Percentiles rank a stretch among this genome's conserved stretches.
These are phyloP conservation scores for Alloplasta piceator DNA, from an alignment of 2,888 invertebrate genomes.

Conservation along the genomic window DNA sequence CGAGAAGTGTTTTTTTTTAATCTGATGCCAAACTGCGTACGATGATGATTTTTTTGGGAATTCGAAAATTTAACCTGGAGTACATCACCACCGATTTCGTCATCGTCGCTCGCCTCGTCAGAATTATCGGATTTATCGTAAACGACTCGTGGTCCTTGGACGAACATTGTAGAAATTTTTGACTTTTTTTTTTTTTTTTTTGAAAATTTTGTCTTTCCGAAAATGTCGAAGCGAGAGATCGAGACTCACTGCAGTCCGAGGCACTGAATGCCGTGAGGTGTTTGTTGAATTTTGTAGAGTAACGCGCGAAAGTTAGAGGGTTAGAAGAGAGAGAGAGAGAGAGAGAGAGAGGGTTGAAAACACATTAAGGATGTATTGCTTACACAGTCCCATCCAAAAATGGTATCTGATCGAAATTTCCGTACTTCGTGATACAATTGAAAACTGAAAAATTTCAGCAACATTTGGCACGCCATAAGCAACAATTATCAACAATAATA, in stretches of 20 bases:
- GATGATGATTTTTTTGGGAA: background rate
- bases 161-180: conserved; percentile 75
- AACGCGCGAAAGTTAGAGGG: conserved; percentile 44
- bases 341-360: conserved; percentile 61
- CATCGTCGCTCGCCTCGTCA: conserved; percentile 78
- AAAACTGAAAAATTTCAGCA: no score
- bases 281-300: conserved; percentile 40
- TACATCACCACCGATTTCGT: conserved; percentile 76
- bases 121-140: conserved; percentile 77
- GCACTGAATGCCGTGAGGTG: conserved; percentile 39
- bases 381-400: no score
- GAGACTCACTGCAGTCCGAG: conserved; percentile 58
- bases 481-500: no score
- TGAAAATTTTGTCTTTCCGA: background rate
- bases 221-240: conserved; percentile 32
- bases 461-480: no score
- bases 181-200: background rate
- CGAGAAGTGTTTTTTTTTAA: background rate
- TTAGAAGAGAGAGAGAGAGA: conserved; percentile 44
- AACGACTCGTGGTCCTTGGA: conserved; percentile 75
- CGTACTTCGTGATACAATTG: no score
- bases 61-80: conserved; percentile 78
- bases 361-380: conserved; percentile 57
- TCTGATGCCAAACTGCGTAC: no score
- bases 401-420: no score